These are phyloP conservation scores for Microctonus aethiopoides DNA, from an alignment of 2,888 invertebrate species.

Conservation along the genomic window DNA sequence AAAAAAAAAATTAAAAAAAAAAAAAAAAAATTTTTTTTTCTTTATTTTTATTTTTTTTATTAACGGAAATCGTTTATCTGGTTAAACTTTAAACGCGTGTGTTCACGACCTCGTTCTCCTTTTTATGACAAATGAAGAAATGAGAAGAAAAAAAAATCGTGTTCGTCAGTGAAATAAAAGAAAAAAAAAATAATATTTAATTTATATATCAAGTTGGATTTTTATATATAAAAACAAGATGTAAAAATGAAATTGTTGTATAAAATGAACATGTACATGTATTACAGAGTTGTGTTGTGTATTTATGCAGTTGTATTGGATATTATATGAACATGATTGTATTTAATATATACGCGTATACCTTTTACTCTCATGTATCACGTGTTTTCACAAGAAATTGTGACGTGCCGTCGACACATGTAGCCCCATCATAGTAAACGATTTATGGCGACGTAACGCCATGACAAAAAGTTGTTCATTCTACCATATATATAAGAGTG, in stretches of 20 bases:
- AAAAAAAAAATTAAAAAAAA: no score
- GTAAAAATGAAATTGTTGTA: no score
- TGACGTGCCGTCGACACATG: slow-evolving; percentile 66
- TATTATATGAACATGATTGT: no score
- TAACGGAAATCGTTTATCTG: slow-evolving; percentile 1
- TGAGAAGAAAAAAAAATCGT: background rate
- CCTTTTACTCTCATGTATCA: slow-evolving; percentile 57
- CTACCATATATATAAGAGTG: slow-evolving; percentile 55
- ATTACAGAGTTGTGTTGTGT: no score
- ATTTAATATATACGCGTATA: slow-evolving; percentile 34
- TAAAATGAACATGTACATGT: no score
- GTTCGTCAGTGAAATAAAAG: no score
- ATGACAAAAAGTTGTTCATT: slow-evolving; percentile 55
- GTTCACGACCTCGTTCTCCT: background rate
- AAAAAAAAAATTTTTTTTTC: background rate
- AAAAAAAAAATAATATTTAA: no score
- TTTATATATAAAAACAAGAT: no score
- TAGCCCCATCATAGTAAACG: slow-evolving; percentile 65
- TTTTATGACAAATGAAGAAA: slow-evolving; percentile 16
- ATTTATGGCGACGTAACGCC: slow-evolving; percentile 64
- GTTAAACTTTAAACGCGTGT: background rate
- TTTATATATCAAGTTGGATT: no score
- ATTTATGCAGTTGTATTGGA: no score
- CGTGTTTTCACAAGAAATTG: slow-evolving; percentile 64
- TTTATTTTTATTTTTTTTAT: background rate